Conservation (phyloP, 2,888 invertebrate species). For the Ommatoiulus sabulosus region DNA sequence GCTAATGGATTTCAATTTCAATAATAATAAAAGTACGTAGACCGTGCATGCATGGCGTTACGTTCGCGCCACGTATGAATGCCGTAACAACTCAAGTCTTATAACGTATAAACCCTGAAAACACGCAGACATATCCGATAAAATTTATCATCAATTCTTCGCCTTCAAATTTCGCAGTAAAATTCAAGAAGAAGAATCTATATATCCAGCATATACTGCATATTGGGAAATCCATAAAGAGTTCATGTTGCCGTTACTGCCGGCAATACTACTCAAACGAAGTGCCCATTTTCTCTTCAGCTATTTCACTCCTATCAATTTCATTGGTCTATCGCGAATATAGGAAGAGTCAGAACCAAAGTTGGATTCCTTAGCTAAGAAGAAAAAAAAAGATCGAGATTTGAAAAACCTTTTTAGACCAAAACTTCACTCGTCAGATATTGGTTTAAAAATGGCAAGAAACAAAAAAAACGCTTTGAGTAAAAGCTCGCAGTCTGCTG, state of each 20-base stretch:
- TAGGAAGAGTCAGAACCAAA: not conserved
- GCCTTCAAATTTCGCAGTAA: conserved; percentile 24
- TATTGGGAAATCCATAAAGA: conserved; percentile 36
- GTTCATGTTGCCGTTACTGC: conserved; percentile 36
- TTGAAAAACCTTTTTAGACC: conserved; percentile 21
- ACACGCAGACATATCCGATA: conserved; percentile 39
- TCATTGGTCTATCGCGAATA: not conserved
- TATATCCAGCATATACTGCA: conserved; percentile 17
- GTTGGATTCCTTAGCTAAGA: not conserved
- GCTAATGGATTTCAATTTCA: conserved; percentile 24
- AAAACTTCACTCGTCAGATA: not conserved
- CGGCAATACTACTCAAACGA: conserved; percentile 36
- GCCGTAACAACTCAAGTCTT: not conserved
- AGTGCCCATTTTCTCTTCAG: conserved; percentile 36
- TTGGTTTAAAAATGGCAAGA: not conserved
- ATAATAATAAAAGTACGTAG: not conserved
- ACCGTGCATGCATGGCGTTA: not conserved
- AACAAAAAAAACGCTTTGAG: not conserved
- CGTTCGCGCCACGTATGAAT: not conserved
- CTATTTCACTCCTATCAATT: conserved; percentile 43
- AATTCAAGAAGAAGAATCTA: conserved; percentile 36
- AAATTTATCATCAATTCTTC: conserved; percentile 23
- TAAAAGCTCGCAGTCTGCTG: not conserved
- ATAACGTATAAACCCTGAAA: not conserved
- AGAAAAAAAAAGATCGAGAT: not conserved